phyloP scores from a whole-genome alignment of 2,113 vertebrate species.

The Copsychus sechellarum region DNA sequence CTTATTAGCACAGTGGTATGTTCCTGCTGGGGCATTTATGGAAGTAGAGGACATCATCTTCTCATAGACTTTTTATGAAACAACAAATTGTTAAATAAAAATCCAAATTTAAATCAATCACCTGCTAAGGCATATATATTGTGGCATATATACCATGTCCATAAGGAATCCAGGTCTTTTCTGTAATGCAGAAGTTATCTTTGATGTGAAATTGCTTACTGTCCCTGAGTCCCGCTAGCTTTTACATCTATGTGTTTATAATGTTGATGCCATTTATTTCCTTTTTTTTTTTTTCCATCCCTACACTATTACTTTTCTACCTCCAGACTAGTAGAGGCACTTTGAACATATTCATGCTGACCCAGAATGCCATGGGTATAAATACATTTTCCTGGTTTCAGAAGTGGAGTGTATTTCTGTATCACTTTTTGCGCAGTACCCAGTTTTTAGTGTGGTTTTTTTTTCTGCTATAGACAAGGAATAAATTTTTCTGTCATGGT shows the following conservation, averaged over 20 bases:
- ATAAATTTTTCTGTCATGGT: not conserved
- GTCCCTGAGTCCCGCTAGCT: not conserved
- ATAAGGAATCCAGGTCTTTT: not conserved
- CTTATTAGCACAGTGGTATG: not conserved
- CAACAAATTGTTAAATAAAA: slow-evolving; percentile 37
- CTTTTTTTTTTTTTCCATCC: not conserved
- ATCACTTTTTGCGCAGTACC: not conserved
- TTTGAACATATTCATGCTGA: not conserved
- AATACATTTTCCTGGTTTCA: not conserved
- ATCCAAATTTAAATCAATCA: not conserved
- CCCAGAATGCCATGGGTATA: not conserved
- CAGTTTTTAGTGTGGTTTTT: not conserved
- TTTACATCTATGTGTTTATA: not conserved
- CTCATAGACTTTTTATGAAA: not conserved
- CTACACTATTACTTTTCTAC: not conserved
- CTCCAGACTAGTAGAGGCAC: not conserved
- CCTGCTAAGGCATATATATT: slow-evolving; percentile 24
- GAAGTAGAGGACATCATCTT: not conserved
- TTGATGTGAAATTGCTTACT: slow-evolving; percentile 11
- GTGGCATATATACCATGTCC: not conserved
- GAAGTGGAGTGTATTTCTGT: not conserved
- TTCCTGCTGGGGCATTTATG: not conserved
- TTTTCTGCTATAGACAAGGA: not conserved
- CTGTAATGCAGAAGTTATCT: not conserved
- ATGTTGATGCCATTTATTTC: not conserved